Base-by-base conservation (phyloP, 2,888 invertebrate species). In the Yponomeuta sedellus region DNA sequence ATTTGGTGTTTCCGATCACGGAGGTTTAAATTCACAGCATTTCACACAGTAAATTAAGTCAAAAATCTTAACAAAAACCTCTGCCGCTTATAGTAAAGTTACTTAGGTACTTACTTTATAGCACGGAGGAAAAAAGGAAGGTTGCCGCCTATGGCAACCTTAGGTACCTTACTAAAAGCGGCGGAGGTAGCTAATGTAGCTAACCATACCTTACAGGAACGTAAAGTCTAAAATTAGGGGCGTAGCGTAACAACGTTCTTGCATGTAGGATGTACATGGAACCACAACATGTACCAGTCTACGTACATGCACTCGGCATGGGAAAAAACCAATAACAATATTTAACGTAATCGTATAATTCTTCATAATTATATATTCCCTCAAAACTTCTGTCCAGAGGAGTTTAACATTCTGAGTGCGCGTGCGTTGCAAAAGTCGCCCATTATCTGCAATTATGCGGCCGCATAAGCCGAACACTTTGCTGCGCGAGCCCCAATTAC, bases 391-490 rank as follows among this genome's bases (percentile, higher is more conserved):
- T 82, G 81, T 82, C 81, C 79, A 77, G 72, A 76, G 74, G 80
- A 84, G 77, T 80, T 79, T 80, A 84, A 83, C 77, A 85, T 86
- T 85, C 83, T 76, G 78, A 81, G 78, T 81, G 78, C 81, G 82
- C 82, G 83, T 82, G 78, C 80, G 79, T 86, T 86, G 86, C 87
- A 84, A 86, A 86, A 86, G 83, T 82, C 81, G 76, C 82, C 86
- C 86, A 88, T 88, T 88, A 88, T 81, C 80, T 73, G 79, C 81
- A 88, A 90, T 90, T 88, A 90, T 84, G 82, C 78, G 83, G 83
- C 83, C 82, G 82, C 85, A 82, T 88, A 86, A 85, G 82, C 82
- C 78, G 82, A 82, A 80, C 83, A 84, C 81, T 86, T 84, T 78
- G 82, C 83, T 83, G 81, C 79, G 78, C 82, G 77, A 79, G 78